Evolutionary conservation across 64 coral and sea anemone species (phyloP).

Genomic region (Actinia tenebrosa): DNA sequence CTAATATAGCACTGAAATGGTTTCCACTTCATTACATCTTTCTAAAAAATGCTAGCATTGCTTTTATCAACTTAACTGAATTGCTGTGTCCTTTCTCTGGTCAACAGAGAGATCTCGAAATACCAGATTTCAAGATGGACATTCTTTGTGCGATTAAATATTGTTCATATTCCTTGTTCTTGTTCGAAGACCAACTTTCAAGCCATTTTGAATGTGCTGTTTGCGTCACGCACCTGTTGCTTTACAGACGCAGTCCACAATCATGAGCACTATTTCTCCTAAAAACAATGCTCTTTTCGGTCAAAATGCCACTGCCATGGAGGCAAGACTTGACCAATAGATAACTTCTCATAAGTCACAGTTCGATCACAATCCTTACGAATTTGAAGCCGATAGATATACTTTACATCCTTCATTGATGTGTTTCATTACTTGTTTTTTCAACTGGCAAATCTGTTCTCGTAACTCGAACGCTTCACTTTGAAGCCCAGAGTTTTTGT

Average conservation of each 20-base stretch:
- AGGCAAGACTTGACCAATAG: not conserved
- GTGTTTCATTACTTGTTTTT: conserved; percentile 91
- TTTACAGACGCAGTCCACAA: not conserved
- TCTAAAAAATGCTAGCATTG: not conserved
- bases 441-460: conserved; percentile 76
- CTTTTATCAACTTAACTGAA: not conserved
- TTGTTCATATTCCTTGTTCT: not conserved
- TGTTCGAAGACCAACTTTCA: not conserved
- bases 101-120: conserved; percentile 17
- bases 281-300: not conserved
- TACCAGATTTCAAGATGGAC: conserved; percentile 16
- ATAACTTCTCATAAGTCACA: not conserved
- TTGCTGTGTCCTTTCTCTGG: not conserved
- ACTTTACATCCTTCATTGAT: conserved; percentile 83
- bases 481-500: conserved; percentile 53
- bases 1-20: conserved; percentile 10
- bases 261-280: not conserved
- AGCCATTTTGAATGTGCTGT: not conserved
- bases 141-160: not conserved
- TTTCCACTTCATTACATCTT: not conserved
- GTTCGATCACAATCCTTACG: not conserved
- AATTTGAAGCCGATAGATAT: not conserved
- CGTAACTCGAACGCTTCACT: conserved; percentile 43
- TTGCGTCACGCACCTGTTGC: conserved; percentile 11
- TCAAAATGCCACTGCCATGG: not conserved